These are phyloP conservation scores for Pandemis heparana DNA, from an alignment of 2,888 invertebrate genomes.

Conservation along the genomic window DNA sequence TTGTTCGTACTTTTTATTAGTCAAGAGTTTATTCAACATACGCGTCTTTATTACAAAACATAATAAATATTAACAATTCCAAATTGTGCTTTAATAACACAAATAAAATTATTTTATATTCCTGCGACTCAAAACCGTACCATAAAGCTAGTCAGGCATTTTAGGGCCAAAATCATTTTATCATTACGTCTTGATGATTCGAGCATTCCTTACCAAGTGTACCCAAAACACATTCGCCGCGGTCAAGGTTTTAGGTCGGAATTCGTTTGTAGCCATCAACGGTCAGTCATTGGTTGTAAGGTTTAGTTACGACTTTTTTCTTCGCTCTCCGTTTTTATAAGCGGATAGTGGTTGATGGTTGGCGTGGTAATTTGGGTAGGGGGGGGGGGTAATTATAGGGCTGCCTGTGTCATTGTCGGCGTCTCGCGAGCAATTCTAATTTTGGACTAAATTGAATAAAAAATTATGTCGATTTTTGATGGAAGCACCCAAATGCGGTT, in stretches of 20 bases:
- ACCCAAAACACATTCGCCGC: conserved; percentile 1
- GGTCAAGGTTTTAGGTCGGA: conserved; percentile 50
- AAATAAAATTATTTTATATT: conserved; percentile 4
- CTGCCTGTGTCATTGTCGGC: conserved; percentile 82
- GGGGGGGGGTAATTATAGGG: conserved; percentile 78
- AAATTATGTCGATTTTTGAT: conserved; percentile 46
- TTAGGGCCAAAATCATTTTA: conserved; percentile 46
- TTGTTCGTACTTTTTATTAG: too few relatives aligned
- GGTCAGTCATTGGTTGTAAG: conserved; percentile 67
- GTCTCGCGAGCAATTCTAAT: conserved; percentile 69
- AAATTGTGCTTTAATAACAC: conserved; percentile 1
- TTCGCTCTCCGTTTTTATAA: conserved; percentile 72
- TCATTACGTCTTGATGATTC: conserved; percentile 47
- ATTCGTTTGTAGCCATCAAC: conserved; percentile 49
- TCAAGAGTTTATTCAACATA: background rate
- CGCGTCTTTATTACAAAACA: background rate
- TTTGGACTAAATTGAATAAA: conserved; percentile 64
- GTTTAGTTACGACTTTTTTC: conserved; percentile 70
- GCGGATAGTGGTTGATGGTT: conserved; percentile 79
- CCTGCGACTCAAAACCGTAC: background rate
- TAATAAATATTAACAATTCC: conserved; percentile 2
- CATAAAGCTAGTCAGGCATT: conserved; percentile 27
- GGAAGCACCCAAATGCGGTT: conserved; percentile 45
- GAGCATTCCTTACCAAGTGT: conserved; percentile 21
- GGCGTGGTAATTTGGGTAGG: conserved; percentile 74